These are phyloP conservation scores for Fragum sueziense DNA, from an alignment of 2,888 invertebrate genomes.

Conservation along the genomic window DNA sequence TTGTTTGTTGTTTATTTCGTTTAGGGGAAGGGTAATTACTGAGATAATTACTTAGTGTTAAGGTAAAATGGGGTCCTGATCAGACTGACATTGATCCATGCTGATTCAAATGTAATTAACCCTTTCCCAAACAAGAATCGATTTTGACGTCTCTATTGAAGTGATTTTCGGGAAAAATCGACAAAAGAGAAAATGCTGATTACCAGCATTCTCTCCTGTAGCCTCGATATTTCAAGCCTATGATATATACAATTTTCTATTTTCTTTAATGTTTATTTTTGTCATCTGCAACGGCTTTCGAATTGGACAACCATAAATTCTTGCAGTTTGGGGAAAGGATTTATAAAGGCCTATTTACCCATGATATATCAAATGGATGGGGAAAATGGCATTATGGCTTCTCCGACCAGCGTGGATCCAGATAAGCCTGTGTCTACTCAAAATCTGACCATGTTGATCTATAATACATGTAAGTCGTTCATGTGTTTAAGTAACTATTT, in stretches of 20 bases:
- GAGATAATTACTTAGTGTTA: not conserved
- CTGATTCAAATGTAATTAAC: not conserved
- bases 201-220: not conserved
- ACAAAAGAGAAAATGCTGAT: not conserved
- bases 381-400: not conserved
- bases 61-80: not conserved
- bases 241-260: not conserved
- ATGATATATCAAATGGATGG: not conserved
- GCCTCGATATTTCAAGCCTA: not conserved
- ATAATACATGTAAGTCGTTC: no score
- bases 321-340: no score
- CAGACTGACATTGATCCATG: not conserved
- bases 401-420: not conserved
- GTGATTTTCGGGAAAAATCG: no score
- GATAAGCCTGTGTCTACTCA: not conserved
- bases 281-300: no score
- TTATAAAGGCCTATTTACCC: not conserved
- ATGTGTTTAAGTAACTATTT: no score
- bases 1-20: not conserved
- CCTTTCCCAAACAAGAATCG: not conserved
- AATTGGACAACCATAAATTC: no score
- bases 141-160: not conserved
- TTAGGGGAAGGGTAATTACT: not conserved
- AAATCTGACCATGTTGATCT: not conserved
- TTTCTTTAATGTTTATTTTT: no score